Base-by-base conservation (phyloP, 2,888 invertebrate genomes). In the Ditylenchus weischeri region DNA sequence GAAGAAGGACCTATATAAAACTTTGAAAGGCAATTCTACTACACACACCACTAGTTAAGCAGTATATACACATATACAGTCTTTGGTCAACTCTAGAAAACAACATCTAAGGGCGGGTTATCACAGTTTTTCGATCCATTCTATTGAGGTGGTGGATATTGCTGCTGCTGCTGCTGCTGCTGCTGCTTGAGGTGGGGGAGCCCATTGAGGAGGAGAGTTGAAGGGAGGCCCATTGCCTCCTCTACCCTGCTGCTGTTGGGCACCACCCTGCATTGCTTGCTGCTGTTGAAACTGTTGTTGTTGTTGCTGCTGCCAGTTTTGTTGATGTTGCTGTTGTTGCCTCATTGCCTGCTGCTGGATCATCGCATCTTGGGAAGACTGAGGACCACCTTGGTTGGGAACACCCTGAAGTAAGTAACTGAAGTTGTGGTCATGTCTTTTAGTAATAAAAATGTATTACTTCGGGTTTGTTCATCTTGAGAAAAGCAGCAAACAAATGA, bases 401-500 rank as follows among this genome's bases (percentile, higher is more conserved):
- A 23, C 29, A 54, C 54, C 21, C 29, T 54, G 10, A 21, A 54
- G 2, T 54, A 10, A 54, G 5, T 54, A 54, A 21, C 29, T 29
- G 29, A 29, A 29, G 29, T 5, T 29, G 29, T 54, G 23, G 10
- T 10, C 6, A n/a, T 23, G 1, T 11, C n/a, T 23, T 54, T 54
- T 54, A 10, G 54, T 54, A 10, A 21, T 54, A 54, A 23, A 21
- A 54, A 18, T 54, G 2, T 18, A 23, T 54, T 54, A 54, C 54
- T 1, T 54, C 54, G 7, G 21, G 5, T 29, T 54, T 54, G n/a
- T 54, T 54, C 48, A 72, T 69, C 59, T 92, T 92, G 75, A 94
- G 90, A 83, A 92, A 92, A 65, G 93, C 92, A 66, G 93, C 92
- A 92, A 94, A 93, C 59, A 95, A 87, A 79, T 91, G 91, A 51